phyloP scores from a whole-genome alignment of 1,140 invertebrate genomes.

The Caenorhabditis inopinata region DNA sequence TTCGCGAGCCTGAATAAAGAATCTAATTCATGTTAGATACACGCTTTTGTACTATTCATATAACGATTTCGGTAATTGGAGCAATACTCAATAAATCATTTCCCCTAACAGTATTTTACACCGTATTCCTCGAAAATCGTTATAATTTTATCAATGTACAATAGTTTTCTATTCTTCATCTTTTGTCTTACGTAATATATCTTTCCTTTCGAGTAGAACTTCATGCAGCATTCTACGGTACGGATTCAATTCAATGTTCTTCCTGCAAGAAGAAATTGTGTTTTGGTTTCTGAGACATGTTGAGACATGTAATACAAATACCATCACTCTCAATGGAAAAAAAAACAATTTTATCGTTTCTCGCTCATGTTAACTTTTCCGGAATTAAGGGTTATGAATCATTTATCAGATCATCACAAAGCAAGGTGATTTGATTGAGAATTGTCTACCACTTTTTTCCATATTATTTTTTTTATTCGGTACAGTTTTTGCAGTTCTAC shows the following conservation, averaged over 20 bases:
- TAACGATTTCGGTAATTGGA: too few relatives aligned
- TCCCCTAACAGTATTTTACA: too few relatives aligned
- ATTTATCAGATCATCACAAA: not conserved
- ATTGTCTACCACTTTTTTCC: not conserved
- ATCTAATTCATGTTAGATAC: not conserved
- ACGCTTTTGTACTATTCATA: too few relatives aligned
- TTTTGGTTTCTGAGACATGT: too few relatives aligned
- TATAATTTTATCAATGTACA: not conserved
- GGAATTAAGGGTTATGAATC: not conserved
- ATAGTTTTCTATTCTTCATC: not conserved
- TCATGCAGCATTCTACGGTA: not conserved
- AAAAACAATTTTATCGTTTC: too few relatives aligned
- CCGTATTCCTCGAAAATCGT: too few relatives aligned
- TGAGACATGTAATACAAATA: too few relatives aligned
- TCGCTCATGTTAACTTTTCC: not conserved
- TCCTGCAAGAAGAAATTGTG: too few relatives aligned
- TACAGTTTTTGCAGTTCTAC: too few relatives aligned
- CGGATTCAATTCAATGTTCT: constrained; percentile 4
- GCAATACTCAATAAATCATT: too few relatives aligned
- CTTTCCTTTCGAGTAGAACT: constrained; percentile 35
- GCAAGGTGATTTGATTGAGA: not conserved
- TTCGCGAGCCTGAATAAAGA: not conserved
- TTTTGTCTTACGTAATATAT: constrained; percentile 31
- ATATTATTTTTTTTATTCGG: not conserved
- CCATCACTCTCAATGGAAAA: too few relatives aligned